These are phyloP conservation scores for Aramus guarauna DNA, from an alignment of 2,113 vertebrate genomes.

Conservation along the genomic window DNA sequence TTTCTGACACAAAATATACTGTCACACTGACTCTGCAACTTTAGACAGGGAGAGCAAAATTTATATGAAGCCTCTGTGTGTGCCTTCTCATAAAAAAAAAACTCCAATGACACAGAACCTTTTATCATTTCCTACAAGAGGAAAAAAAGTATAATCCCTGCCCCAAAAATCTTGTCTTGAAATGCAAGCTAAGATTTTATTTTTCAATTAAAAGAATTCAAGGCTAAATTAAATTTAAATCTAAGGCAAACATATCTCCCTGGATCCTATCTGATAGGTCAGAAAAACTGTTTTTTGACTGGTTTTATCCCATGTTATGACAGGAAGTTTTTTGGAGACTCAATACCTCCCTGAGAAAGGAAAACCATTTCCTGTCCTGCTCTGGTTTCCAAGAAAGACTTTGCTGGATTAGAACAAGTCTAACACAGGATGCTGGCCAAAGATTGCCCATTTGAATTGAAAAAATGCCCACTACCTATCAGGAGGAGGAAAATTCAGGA, in stretches of 20 bases:
- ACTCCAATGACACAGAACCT: fast-evolving
- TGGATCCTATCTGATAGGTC: neutral
- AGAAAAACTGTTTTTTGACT: neutral
- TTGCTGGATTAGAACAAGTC: neutral
- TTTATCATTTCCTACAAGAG: neutral
- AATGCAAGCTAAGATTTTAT: neutral
- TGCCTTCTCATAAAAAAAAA: neutral
- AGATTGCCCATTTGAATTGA: neutral
- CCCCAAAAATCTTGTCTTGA: neutral
- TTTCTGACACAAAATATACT: neutral
- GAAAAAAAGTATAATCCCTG: neutral
- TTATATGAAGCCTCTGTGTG: neutral
- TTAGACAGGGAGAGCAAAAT: neutral
- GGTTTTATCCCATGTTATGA: neutral
- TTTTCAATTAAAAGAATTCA: neutral
- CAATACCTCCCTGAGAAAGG: neutral
- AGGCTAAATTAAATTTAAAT: neutral
- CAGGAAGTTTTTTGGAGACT: neutral
- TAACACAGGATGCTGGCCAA: neutral
- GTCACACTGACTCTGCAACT: neutral
- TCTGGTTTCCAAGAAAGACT: neutral
- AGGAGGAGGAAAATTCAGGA: neutral
- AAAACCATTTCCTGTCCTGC: neutral
- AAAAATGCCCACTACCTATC: neutral
- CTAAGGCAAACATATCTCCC: neutral